These are phyloP conservation scores for Ranitomeya variabilis DNA, from an alignment of 2,113 vertebrate species.

Conservation along the genomic window DNA sequence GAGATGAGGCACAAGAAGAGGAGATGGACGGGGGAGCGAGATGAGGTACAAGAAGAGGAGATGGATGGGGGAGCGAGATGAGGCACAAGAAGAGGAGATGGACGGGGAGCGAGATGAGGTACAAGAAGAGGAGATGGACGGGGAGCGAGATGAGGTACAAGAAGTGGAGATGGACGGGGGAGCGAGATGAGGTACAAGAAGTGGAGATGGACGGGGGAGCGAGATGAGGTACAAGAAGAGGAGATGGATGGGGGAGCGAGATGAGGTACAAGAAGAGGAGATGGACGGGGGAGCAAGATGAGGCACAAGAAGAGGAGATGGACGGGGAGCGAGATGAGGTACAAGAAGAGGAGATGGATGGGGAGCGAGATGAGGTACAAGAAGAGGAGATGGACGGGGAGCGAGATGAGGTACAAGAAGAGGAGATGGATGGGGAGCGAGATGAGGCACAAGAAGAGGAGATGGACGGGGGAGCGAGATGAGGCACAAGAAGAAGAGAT, in stretches of 20 bases:
- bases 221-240: no score
- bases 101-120: no score
- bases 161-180: background rate
- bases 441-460: background rate
- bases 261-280: background rate
- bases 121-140: background rate
- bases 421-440: no score
- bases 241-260: background rate
- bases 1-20: no score
- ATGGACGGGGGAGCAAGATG: background rate
- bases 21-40: no score
- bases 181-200: background rate
- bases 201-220: no score
- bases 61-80: no score
- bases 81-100: background rate
- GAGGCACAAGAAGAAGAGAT: no score
- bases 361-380: no score
- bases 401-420: no score
- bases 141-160: background rate
- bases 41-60: no score
- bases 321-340: background rate
- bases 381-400: background rate
- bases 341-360: no score
- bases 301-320: background rate
- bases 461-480: background rate